Base-by-base conservation (phyloP, 2,888 invertebrate species). In the Bembecia ichneumoniformis region DNA sequence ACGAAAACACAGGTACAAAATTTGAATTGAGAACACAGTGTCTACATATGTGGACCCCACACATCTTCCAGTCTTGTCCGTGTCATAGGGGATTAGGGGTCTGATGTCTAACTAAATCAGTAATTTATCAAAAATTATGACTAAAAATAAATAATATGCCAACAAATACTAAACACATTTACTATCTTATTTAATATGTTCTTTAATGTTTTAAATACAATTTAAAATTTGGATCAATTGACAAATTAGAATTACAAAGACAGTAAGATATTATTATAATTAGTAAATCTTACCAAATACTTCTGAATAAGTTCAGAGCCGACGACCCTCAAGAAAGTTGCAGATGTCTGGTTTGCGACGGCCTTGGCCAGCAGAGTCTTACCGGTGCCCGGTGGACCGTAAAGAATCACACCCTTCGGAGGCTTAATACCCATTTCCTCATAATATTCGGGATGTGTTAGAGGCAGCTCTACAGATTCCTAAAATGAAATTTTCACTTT, bases 401-500 rank as follows among this genome's bases (percentile, higher is more conserved):
- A 99, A 36, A 99, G 88, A 68, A 99, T 99, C 1, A 99, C 99
- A 59, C 99, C 99, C 76, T 99, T 99, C 0, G 99, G 99, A 11
- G 99, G 99, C 72, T 98, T 97, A 63, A 99, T 99, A 51, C 99
- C 99, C 99, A 99, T 99, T 87, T 99, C 99, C 80, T 99, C 99
- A 75, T 99, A 99, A 82, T 99, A 99, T 79, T 99, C 99, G 0
- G 99, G 99, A 88, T 99, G 99, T 11, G 99, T 99, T 14, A 99
- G 84, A 0, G 99, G 99, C 55, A 99, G 82, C 76, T 99, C 99
- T 7, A 99, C 99, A 45, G 98, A 98, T 87, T 99, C 99, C 86
- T 87, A 51, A 44, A 15, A 28, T 28, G 1, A 28, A n/a, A 28
- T 28, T 28, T 28, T 28, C 28, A 7, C 28, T 28, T 9, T 28